These are phyloP conservation scores for Sceliomorpha sp. DNA, from an alignment of 2,888 invertebrate species.

Conservation along the genomic window DNA sequence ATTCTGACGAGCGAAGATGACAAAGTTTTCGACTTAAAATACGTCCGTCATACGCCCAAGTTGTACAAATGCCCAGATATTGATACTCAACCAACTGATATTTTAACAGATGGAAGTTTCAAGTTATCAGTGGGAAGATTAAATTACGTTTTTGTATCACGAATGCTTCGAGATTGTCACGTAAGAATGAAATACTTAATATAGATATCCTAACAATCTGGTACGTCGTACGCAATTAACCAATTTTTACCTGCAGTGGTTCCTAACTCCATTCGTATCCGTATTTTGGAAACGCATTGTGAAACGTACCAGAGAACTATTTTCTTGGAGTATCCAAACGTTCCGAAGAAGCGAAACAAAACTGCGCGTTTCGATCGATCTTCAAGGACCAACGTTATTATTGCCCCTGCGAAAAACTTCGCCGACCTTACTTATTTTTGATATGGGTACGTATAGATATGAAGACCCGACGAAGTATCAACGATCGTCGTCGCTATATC, in stretches of 20 bases:
- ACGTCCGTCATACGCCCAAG: conserved; percentile 85
- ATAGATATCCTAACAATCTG: no score
- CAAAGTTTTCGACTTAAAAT: conserved; percentile 89
- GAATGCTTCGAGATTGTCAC: conserved; percentile 85
- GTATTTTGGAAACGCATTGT: conserved; percentile 52
- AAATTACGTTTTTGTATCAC: conserved; percentile 86
- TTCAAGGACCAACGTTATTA: conserved; percentile 88
- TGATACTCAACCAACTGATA: conserved; percentile 80
- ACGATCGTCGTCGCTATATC: no score
- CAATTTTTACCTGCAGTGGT: conserved; percentile 79
- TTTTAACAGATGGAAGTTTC: conserved; percentile 86
- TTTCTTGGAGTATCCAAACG: conserved; percentile 78
- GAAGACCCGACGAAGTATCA: no score
- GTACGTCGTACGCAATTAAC: no score
- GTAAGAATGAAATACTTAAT: conserved; percentile 82
- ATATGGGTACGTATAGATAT: conserved; percentile 84
- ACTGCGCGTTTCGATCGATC: conserved; percentile 84
- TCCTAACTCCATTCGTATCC: conserved; percentile 82
- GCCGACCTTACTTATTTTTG: conserved; percentile 88
- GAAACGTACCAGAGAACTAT: conserved; percentile 53
- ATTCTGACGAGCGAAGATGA: conserved; percentile 89
- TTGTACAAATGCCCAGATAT: conserved; percentile 81
- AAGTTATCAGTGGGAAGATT: conserved; percentile 86
- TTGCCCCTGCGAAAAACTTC: conserved; percentile 90
- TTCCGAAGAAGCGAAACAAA: conserved; percentile 82